Base-by-base conservation (phyloP, 2,888 invertebrate genomes). In the Mamestra brassicae region DNA sequence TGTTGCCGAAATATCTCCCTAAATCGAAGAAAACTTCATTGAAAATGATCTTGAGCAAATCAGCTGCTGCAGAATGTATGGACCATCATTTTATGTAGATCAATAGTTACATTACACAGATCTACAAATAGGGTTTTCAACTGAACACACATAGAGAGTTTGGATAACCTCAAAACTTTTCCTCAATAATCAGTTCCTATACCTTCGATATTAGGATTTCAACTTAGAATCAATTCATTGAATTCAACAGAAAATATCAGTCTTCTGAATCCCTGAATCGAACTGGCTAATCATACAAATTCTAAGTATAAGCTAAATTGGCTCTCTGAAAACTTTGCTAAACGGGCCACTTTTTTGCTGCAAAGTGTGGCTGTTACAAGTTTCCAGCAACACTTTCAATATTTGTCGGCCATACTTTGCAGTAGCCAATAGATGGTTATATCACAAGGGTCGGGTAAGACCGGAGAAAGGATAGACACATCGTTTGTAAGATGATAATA, bases 251-350 rank as follows among this genome's bases (percentile, higher is more conserved):
- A 64, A 76, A 63, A 13, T 70, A 58, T 54, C 45, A 38, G 6
- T 8, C n/a, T 4, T 11, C 15, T n/a, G 13, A 54, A 63, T 64
- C 17, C 11, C 11, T 34, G 38, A 58, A 63, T 54, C 13, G 34
- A 47, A 47, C 26, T 47, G 34, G 67, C 61, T 68, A 70, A 76
- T 76, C 47, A 57, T n/a, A 50, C n/a, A 54, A 77, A 47, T 77
- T 77, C 52, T 64, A 70, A 47, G 15, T 38, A 42, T 36, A 50
- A 42, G 15, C 17, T 38, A 15, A 34, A 34, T 34, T 11, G 11
- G 26, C 4, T 34, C 50, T 50, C 6, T 34, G 4, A 38, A 15
- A 13, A 0, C 3, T 0, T 0, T 42, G 50, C 2, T n/a, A 66
- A 15, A 75, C 60, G 66, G 26, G 60, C 54, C 4, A 67, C 60